Conservation (phyloP, 2,888 invertebrate species). For the Invenusta paracnida region DNA sequence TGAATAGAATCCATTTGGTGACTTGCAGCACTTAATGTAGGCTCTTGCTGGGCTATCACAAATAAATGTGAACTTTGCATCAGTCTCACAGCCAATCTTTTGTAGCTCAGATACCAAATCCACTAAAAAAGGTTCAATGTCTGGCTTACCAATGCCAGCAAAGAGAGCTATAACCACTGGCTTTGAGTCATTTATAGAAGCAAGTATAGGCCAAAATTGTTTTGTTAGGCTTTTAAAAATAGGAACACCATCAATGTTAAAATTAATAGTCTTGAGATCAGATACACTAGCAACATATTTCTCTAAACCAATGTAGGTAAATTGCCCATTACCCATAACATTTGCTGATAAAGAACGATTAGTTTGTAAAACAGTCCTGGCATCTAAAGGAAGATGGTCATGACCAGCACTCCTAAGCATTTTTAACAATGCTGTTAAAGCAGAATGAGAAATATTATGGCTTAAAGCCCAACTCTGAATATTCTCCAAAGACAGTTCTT, state of each 20-base stretch:
- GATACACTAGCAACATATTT: not conserved
- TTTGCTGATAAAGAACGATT: not conserved
- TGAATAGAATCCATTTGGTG: not conserved
- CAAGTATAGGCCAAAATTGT: conserved; percentile 18
- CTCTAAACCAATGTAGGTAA: not conserved
- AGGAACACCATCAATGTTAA: not conserved
- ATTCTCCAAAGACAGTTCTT: not conserved
- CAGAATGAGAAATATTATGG: not conserved
- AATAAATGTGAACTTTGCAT: not conserved
- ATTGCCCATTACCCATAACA: not conserved
- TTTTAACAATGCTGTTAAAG: not conserved
- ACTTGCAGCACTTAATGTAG: not conserved
- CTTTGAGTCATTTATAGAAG: not conserved
- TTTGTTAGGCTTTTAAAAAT: conserved; percentile 3
- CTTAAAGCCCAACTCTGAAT: not conserved
- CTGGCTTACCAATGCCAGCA: conserved; percentile 7
- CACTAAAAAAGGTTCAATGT: not conserved
- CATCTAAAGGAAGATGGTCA: not conserved
- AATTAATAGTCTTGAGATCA: not conserved
- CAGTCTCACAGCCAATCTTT: not conserved
- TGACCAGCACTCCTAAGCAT: not conserved
- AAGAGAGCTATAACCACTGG: not conserved
- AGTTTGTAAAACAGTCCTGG: not conserved
- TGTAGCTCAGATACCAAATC: not conserved
- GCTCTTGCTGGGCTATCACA: conserved; percentile 4